Base-by-base conservation (phyloP, 1,140 invertebrate genomes). In the Brachionus plicatilis region DNA sequence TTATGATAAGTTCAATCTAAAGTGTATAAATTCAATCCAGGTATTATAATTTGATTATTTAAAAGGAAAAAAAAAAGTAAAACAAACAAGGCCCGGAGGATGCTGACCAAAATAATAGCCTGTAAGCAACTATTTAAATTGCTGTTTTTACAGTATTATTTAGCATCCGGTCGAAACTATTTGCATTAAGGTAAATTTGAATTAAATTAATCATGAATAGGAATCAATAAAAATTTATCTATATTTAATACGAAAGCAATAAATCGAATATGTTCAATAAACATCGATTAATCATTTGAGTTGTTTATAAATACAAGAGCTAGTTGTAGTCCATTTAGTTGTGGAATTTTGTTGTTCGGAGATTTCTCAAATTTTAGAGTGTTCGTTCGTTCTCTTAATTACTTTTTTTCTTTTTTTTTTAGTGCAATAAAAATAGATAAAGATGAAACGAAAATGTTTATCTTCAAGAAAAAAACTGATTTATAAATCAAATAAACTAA, bases 401-500 rank as follows among this genome's bases (percentile, higher is more conserved):
- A 60, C 53, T 60, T 60, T 53, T 53, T 50, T 37, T 29, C 27
- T 29, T 27, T 60, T 56, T 60, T 56, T 60, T 60, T 60, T 60
- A 60, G 53, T 60, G 53, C 53, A 60, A 60, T 60, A 60, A 60
- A 60, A 60, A 60, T 60, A 60, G 53, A 60, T 60, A 60, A 60
- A 60, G 53, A 60, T 60, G 53, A 60, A 60, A 60, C 47, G 5
- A 60, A 20, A 60, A 60, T 60, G 53, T 60, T 60, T 60, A 60
- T 60, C 53, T 60, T 60, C 20, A 24, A 60, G 53, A 60, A 60
- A 60, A 5, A 60, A 60, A 60, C 53, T 60, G 53, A 60, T 60
- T 60, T 60, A 60, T 60, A 60, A 60, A 60, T 60, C 53, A 60
- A 60, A 60, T 60, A 60, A 60, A 60, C 53, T 60, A 60, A 60